phyloP scores from a whole-genome alignment of 2,113 vertebrate genomes.

The Istiophorus platypterus region DNA sequence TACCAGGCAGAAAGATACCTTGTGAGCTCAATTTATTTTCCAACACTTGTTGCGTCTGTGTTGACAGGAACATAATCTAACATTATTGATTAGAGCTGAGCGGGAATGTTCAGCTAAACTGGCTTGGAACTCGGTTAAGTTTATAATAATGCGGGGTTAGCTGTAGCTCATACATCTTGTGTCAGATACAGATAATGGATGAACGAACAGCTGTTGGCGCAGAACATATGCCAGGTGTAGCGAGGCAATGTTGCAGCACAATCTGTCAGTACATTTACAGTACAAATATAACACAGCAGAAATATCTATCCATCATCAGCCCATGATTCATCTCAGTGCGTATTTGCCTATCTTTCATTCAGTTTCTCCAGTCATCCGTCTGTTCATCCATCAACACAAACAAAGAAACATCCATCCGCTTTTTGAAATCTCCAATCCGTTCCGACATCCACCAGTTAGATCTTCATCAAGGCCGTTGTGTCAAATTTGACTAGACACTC shows the following conservation, averaged over 20 bases:
- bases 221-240: conserved; percentile 38
- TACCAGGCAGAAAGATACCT: not conserved
- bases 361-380: conserved; percentile 24
- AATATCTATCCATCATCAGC: conserved; percentile 23
- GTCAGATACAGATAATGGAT: conserved; percentile 43
- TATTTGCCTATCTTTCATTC: conserved; percentile 6
- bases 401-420: not conserved
- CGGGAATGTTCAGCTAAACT: not conserved
- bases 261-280: conserved; percentile 22
- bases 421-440: not conserved
- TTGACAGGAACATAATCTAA: conserved; percentile 14
- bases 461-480: conserved; percentile 22
- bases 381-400: not conserved
- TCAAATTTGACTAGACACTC: conserved; percentile 22
- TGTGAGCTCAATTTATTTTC: not conserved
- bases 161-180: conserved; percentile 41
- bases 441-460: not conserved
- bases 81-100: conserved; percentile 22
- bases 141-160: conserved; percentile 36
- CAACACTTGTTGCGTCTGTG: conserved; percentile 21
- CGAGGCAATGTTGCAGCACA: conserved; percentile 15
- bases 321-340: not conserved
- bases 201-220: conserved; percentile 55
- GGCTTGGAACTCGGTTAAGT: conserved; percentile 12
- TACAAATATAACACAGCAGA: not conserved